Conservation (phyloP, 2,797 vertebrate genomes). For the Pseudocheirus occidentalis region DNA sequence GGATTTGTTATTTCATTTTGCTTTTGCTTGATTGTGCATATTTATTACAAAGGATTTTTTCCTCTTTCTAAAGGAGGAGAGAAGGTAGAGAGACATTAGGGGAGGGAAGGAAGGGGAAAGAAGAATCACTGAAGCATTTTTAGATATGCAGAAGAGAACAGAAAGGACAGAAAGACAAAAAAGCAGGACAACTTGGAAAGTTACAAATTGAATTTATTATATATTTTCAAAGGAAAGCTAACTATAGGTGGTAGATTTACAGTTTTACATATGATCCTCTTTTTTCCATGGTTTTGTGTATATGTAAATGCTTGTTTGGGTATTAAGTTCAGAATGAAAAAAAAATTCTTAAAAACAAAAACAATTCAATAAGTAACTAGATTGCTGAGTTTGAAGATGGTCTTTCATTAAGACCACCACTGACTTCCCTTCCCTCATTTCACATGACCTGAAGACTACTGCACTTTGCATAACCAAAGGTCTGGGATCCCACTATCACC, state of each 20-base stretch:
- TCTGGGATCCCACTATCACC: neutral
- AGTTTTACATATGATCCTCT: neutral
- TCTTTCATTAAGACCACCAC: neutral
- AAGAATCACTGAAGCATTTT: neutral
- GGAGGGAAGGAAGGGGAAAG: neutral
- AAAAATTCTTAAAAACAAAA: neutral
- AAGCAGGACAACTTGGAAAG: neutral
- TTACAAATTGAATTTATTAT: neutral
- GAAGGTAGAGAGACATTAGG: neutral
- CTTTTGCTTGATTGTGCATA: neutral
- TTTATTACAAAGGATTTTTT: neutral
- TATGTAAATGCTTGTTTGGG: neutral
- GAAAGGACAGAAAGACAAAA: neutral
- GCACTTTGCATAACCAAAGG: neutral
- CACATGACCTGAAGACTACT: neutral
- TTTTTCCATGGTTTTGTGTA: neutral
- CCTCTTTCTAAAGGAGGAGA: neutral
- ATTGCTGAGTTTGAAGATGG: neutral
- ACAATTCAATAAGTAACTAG: neutral
- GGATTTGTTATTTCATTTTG: neutral
- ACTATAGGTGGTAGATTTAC: neutral
- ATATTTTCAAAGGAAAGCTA: neutral
- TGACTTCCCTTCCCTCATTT: neutral
- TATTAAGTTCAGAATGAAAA: neutral
- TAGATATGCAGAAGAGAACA: neutral